Base-by-base conservation (phyloP, 30 jellyfish, hydroid and myxozoan genomes). In the Turritopsis rubra region DNA sequence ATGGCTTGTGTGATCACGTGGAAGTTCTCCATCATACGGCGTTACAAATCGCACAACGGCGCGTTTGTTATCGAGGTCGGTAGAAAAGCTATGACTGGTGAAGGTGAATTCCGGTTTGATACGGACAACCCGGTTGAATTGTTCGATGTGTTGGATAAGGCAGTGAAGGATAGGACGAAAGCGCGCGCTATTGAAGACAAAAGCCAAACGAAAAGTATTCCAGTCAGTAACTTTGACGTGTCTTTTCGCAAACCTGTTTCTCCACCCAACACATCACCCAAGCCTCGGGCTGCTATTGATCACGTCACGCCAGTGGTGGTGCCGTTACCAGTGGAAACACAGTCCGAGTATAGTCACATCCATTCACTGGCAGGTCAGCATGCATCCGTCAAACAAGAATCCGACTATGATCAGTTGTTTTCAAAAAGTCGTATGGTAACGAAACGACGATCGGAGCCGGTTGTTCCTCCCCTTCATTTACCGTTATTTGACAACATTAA, bases 41-140 rank as follows among this genome's bases (percentile, higher is more conserved):
- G 98, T 26, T 92, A 92, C 80, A 87, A 87, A 65, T 87, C 96
- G 31, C 93, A 84, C 54, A 87, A 73, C 22, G 95, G 89, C 25
- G 66, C 84, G 25, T 92, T 92, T 66, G 65, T 88, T 30, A 73
- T 92, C 20, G 98, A 92, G 52, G 98, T 92, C 16, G 98, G 98
- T 8, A 87, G 96, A 29, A 92, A 92, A 73, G 96, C 98, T 7
- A 86, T 91, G 29, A 86, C 98, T 18, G 98, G 98, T 13, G 96
- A 88, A 54, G 98, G 98, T 0, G 85, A 29, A n/a, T 87, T 92
- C 82, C 86, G 93, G 71, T 91, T 91, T 71, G 72, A 52, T 52
- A 91, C 97, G 1, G 85, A 60, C 18, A 88, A 85, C 25, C 88
- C 94, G 18, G 85, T 83, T 29, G 94, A 92, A 17, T 88, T 92